phyloP scores from a whole-genome alignment of 2,797 vertebrate genomes.

The Coranthus polyacanthus region DNA sequence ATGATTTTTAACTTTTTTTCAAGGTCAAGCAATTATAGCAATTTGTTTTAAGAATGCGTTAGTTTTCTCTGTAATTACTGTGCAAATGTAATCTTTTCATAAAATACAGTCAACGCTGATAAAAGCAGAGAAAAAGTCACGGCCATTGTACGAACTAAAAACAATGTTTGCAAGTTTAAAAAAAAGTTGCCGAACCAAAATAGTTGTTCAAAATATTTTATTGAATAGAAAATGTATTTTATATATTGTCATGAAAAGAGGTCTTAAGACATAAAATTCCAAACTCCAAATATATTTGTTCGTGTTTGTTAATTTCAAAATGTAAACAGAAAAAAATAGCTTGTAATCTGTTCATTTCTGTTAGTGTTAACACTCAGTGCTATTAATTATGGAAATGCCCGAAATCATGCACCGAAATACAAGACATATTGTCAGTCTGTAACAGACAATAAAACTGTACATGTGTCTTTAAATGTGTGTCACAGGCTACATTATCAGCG shows the following conservation, averaged over 20 bases:
- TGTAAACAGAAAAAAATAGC: slow-evolving; percentile 76
- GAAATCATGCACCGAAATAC: slow-evolving; percentile 31
- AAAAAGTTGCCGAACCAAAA: not conserved
- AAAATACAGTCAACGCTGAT: too few species aligned
- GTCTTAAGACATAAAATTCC: slow-evolving; percentile 31
- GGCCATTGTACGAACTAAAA: not conserved
- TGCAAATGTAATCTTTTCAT: too few species aligned
- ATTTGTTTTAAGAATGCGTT: too few species aligned
- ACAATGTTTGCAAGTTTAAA: not conserved
- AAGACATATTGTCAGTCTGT: slow-evolving; percentile 31
- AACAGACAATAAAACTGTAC: slow-evolving; percentile 33
- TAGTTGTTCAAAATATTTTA: slow-evolving; percentile 64
- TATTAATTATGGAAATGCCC: slow-evolving; percentile 56
- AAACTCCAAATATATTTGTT: slow-evolving; percentile 48
- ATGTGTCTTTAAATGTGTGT: slow-evolving; percentile 14
- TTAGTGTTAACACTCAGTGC: slow-evolving; percentile 60
- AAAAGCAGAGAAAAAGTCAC: not conserved
- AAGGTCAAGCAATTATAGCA: too few species aligned
- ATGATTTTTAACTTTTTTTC: too few species aligned
- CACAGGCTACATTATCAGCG: slow-evolving; percentile 47
- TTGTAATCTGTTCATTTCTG: slow-evolving; percentile 63
- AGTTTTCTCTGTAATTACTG: too few species aligned
- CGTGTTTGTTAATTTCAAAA: slow-evolving; percentile 67
- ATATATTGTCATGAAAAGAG: slow-evolving; percentile 37
- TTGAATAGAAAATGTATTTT: slow-evolving; percentile 68